A percentile compares a stretch with the other conserved stretches of the same genome.
phyloP scores from a whole-genome alignment of 2,797 vertebrate genomes.

The Gouania willdenowi region DNA sequence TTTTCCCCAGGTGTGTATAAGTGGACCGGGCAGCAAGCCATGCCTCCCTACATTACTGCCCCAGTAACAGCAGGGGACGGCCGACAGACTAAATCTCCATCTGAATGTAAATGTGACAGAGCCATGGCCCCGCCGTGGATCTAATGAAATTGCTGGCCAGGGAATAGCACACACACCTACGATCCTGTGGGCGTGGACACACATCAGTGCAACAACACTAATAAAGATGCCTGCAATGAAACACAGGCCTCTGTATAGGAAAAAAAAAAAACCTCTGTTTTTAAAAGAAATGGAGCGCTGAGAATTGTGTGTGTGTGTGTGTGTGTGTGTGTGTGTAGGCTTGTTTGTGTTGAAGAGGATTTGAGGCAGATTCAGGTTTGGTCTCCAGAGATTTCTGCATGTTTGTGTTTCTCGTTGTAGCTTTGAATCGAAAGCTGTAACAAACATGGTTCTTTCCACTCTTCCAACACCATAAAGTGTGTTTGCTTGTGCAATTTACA shows the following conservation, averaged over 20 bases:
- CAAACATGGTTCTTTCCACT: conserved; percentile 58
- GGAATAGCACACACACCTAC: conserved; percentile 43
- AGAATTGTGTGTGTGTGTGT: conserved; percentile 13
- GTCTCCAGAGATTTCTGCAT: conserved; percentile 60
- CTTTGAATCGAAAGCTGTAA: conserved; percentile 49
- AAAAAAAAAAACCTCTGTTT: too few species aligned
- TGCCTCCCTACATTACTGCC: conserved; percentile 71
- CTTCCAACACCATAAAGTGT: conserved; percentile 49
- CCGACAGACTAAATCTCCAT: conserved; percentile 69
- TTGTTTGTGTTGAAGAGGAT: conserved; percentile 56
- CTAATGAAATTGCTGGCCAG: conserved; percentile 61
- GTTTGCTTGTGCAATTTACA: conserved; percentile 45
- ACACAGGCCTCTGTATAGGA: conserved; percentile 21
- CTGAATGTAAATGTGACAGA: conserved; percentile 70
- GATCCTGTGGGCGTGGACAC: conserved; percentile 14
- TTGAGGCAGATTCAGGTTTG: conserved; percentile 73
- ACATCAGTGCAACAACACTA: conserved; percentile 28
- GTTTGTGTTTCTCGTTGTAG: conserved; percentile 68
- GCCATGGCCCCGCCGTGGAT: conserved; percentile 53
- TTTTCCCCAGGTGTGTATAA: conserved; percentile 71
- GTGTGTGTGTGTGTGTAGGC: conserved; percentile 4
- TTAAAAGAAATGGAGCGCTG: conserved; percentile 58
- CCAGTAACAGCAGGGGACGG: conserved; percentile 67
- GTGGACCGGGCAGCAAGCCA: conserved; percentile 70
- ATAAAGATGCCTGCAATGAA: conserved; percentile 12